Evolutionary conservation across 2,888 invertebrate species (phyloP), one percentile per base, ranked within the genome.

Genomic region (Amorpha juglandis): DNA sequence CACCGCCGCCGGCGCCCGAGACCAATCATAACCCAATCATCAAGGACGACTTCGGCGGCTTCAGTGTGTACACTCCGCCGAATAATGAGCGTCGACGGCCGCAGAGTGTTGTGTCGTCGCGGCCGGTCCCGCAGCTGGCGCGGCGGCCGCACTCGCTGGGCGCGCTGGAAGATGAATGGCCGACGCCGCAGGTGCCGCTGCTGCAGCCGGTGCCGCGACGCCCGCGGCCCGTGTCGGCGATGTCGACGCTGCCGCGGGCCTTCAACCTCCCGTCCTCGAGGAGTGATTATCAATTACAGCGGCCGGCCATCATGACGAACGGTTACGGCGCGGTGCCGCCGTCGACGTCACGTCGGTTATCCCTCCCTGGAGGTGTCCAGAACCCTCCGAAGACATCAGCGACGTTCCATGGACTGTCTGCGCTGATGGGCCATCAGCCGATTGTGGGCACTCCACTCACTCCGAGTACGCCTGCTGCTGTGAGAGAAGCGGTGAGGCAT

Each of bases 401-500:
- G 0, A 95, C 95, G 2, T 95, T 95, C 83, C 95, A 95, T 75
- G 95, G 95, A 8, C 82, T 95, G 69, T 83, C 92, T 47, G 89
- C 79, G 14, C 78, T 92, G 71, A 72, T 87, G 76, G 90, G 87
- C 0, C 80, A 81, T 1, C 77, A 82, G 58, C 85, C 87, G 6
- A 64, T 82, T n/a, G 75, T 86, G 74, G 87, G 87, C 14, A 86
- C 90, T 77, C 89, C 92, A 74, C 75, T 74, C 81, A 95, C 90
- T 70, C 95, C 85, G 19, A 90, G 91, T 76, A 95, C 95, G 35
- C 95, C 95, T 14, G 94, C 95, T 7, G 95, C 96, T 33, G 96
- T 96, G 38, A 92, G 96, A 0, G 96, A 96, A 73, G 96, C 96
- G 8, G 95, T 96, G 53, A 94, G 95, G 70, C 96, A 96, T 77